Conservation (phyloP, 2,113 vertebrate species). For the Cnemophilus loriae region DNA sequence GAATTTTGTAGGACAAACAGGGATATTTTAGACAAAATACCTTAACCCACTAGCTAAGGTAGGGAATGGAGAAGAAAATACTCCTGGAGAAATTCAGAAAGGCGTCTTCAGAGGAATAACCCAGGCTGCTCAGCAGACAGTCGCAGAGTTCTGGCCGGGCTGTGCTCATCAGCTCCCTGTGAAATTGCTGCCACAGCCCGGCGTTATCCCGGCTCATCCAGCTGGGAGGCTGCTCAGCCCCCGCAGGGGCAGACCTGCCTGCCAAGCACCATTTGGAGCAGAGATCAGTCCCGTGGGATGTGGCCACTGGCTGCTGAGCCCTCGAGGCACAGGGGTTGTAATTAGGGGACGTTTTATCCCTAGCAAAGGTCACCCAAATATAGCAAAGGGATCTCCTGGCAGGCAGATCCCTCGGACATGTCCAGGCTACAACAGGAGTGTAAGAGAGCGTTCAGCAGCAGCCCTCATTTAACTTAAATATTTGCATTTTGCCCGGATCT, state of each 20-base stretch:
- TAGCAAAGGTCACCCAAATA: background rate
- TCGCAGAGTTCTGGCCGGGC: background rate
- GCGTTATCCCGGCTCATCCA: background rate
- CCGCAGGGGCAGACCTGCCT: background rate
- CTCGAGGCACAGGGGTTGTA: background rate
- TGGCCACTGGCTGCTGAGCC: background rate
- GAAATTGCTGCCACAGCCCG: background rate
- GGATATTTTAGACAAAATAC: background rate
- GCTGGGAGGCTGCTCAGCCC: background rate
- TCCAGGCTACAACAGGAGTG: background rate
- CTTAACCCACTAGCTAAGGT: background rate
- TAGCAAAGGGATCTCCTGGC: rapidly evolving
- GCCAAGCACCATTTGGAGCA: background rate
- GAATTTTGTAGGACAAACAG: background rate
- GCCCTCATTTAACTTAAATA: background rate
- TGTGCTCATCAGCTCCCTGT: background rate
- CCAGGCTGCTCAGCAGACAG: background rate
- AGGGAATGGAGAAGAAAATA: background rate
- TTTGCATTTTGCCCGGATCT: background rate
- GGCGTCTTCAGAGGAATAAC: background rate
- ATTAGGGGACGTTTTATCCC: background rate
- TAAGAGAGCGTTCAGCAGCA: background rate
- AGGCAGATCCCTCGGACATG: background rate
- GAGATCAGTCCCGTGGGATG: background rate
- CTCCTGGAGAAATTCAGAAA: background rate